Conservation (phyloP, 2,888 invertebrate species). For the Psococerastis gibbosa region DNA sequence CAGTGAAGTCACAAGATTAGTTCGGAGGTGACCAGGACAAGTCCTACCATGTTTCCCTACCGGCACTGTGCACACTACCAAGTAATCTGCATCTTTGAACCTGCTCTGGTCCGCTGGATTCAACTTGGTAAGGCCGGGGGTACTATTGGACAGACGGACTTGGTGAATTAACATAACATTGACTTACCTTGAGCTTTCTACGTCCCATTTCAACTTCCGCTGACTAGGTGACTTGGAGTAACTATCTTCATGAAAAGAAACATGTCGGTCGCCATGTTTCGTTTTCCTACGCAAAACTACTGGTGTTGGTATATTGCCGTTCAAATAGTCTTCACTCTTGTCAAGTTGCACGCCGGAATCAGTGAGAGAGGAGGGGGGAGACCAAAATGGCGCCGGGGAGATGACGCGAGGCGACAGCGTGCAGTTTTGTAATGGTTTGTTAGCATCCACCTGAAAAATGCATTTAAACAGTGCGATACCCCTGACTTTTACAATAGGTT, state of each 20-base stretch:
- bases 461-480: too few species aligned
- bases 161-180: background rate
- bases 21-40: too few species aligned
- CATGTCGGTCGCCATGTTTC: constrained; percentile 14
- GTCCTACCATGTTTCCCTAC: too few species aligned
- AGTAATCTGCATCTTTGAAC: too few species aligned
- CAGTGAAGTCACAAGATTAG: too few species aligned
- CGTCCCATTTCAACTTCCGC: constrained; percentile 13
- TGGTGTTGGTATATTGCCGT: constrained; percentile 12
- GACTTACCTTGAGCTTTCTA: constrained; percentile 10
- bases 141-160: too few species aligned
- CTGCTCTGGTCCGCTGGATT: too few species aligned
- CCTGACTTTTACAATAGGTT: too few species aligned
- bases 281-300: constrained; percentile 9
- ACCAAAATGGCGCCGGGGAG: background rate
- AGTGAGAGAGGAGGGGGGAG: background rate
- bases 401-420: background rate
- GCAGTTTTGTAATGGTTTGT: background rate
- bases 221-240: constrained; percentile 13
- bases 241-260: constrained; percentile 17
- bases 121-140: too few species aligned
- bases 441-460: background rate
- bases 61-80: too few species aligned
- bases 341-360: constrained; percentile 6
- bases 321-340: constrained; percentile 7